phyloP scores from a whole-genome alignment of 1,140 invertebrate species.

The Orchestia grillus region DNA sequence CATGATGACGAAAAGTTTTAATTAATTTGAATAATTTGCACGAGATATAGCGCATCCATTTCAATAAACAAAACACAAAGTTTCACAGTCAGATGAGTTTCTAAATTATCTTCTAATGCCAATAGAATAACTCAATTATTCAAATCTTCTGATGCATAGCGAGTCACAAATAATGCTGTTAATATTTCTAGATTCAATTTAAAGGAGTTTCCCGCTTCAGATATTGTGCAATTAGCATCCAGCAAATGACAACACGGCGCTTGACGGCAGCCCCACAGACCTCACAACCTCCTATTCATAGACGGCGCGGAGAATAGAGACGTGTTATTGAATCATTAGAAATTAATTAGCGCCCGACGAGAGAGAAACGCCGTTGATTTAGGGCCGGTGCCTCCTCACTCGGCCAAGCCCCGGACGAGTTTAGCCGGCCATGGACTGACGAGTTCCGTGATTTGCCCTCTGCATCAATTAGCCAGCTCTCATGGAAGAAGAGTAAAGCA shows the following conservation, averaged over 20 bases:
- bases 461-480: background rate
- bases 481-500: slow-evolving; percentile 27
- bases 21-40: too few species aligned
- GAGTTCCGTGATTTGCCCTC: background rate
- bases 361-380: slow-evolving; percentile 4
- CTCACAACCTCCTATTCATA: background rate
- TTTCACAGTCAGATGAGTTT: too few species aligned
- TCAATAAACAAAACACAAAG: too few species aligned
- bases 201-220: background rate
- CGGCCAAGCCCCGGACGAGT: background rate
- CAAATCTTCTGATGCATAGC: background rate
- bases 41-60: too few species aligned
- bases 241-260: background rate
- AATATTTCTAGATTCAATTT: background rate
- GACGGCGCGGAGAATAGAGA: background rate
- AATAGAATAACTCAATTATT: too few species aligned
- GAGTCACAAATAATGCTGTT: background rate
- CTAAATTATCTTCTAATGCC: too few species aligned
- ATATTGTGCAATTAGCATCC: background rate
- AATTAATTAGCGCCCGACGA: background rate
- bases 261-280: background rate
- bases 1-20: too few species aligned
- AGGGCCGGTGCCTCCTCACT: background rate
- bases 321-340: slow-evolving; percentile 14
- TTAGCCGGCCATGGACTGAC: background rate